Evolutionary conservation across 1,140 invertebrate species (phyloP).

Genomic region (Brachionus rotundiformis): DNA sequence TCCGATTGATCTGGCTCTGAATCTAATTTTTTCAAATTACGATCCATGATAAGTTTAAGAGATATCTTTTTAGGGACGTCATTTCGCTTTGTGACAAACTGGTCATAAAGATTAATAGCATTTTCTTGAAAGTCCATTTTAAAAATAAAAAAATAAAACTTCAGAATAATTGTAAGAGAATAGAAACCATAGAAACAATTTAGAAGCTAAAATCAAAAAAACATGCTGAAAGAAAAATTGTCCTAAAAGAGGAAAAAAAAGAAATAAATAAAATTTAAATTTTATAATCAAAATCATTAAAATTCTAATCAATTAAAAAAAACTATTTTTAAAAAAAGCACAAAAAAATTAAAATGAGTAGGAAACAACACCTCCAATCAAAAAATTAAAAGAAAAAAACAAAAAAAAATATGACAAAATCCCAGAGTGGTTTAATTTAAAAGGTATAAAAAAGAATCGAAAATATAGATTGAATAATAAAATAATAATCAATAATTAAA

Average conservation of each 20-base stretch:
- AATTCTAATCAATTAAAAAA: too few relatives aligned
- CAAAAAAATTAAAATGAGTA: not conserved
- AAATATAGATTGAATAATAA: not conserved
- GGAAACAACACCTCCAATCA: too few relatives aligned
- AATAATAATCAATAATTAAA: not conserved
- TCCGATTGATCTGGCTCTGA: not conserved
- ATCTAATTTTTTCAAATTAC: not conserved
- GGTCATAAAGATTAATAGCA: not conserved
- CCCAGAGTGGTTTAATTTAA: not conserved
- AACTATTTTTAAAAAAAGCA: too few relatives aligned
- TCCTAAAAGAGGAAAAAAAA: too few relatives aligned
- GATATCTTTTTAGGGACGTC: constrained; percentile 11
- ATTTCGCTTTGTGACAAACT: not conserved
- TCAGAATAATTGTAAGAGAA: not conserved
- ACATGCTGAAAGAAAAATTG: too few relatives aligned
- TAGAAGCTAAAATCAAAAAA: too few relatives aligned
- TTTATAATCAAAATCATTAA: too few relatives aligned
- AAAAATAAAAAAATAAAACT: not conserved
- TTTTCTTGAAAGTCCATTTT: not conserved
- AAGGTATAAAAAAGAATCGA: not conserved
- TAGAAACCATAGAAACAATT: not conserved
- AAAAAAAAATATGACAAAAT: not conserved
- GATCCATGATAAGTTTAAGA: constrained; percentile 29
- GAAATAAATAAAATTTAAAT: too few relatives aligned
- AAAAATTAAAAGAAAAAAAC: not conserved